Conservation (phyloP, 1,140 invertebrate species). For the Zaprionus ornatus region DNA sequence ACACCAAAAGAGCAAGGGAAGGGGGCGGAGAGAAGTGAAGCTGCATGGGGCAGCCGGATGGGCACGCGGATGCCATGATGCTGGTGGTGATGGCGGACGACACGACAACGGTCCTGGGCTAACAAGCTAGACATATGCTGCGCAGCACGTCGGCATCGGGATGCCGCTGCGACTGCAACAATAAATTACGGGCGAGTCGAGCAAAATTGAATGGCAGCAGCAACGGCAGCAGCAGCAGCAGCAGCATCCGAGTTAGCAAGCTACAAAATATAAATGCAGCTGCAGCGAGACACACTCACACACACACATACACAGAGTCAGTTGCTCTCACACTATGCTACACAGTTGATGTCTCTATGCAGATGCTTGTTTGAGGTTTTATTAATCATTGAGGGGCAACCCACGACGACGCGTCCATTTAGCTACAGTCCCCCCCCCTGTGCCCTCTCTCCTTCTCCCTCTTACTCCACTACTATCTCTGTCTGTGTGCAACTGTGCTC, state of each 20-base stretch:
- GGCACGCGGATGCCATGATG: neutral
- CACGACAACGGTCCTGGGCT: neutral
- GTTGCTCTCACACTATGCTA: neutral
- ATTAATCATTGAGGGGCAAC: slow-evolving; percentile 51
- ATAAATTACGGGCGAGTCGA: slow-evolving; percentile 66
- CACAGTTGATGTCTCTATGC: slow-evolving; percentile 37
- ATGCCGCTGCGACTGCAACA: slow-evolving; percentile 52
- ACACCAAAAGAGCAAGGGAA: slow-evolving; percentile 33
- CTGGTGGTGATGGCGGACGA: neutral
- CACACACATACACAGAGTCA: neutral
- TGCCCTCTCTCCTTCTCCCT: neutral
- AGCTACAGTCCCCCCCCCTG: slow-evolving; percentile 1
- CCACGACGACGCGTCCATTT: slow-evolving; percentile 26
- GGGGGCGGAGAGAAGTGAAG: neutral
- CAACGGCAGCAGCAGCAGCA: slow-evolving; percentile 20
- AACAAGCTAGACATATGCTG: slow-evolving; percentile 67
- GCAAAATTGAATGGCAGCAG: slow-evolving; percentile 55
- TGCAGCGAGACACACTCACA: slow-evolving; percentile 19
- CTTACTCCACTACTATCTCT: neutral
- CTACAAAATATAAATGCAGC: slow-evolving; percentile 43
- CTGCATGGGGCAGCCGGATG: neutral
- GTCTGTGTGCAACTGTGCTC: slow-evolving; percentile 22
- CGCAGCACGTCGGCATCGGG: slow-evolving; percentile 19
- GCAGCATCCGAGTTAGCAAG: slow-evolving; percentile 26
- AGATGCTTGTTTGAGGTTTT: slow-evolving; percentile 50